Evolutionary conservation across 92 coral and sea anemone genomes (phyloP).

Genomic region (Umimayanthus chanpuru): DNA sequence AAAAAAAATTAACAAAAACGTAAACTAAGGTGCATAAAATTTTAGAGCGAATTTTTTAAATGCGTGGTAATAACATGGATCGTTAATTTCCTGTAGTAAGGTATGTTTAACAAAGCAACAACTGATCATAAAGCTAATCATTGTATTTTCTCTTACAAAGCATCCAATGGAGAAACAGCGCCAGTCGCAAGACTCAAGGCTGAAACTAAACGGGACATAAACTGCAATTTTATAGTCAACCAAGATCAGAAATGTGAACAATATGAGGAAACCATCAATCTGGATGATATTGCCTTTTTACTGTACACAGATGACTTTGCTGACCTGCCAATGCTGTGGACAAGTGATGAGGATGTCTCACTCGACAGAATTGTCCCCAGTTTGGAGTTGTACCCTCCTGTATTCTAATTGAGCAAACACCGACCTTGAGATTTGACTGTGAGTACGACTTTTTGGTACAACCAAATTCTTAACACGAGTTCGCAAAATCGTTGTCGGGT

Average conservation of each 20-base stretch:
- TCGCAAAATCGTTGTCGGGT: no score
- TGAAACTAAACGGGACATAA: neutral
- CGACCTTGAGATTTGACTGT: no score
- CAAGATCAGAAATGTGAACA: neutral
- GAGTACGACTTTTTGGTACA: no score
- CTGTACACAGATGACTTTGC: neutral
- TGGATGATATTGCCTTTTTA: neutral
- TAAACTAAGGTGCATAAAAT: no score
- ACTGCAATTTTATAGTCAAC: neutral
- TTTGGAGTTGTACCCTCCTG: neutral
- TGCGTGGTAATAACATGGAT: no score
- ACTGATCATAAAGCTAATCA: neutral
- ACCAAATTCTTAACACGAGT: no score
- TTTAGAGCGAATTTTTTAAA: no score
- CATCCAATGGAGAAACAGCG: neutral
- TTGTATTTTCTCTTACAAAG: neutral
- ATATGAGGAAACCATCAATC: neutral
- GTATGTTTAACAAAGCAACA: no score
- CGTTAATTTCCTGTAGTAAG: no score
- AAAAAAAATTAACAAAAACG: no score
- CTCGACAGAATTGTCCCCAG: slow-evolving; percentile 10
- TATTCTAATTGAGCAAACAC: neutral
- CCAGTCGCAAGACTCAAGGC: neutral
- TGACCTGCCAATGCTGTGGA: slow-evolving; percentile 1
- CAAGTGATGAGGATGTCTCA: neutral